Base-by-base conservation (phyloP, 2,888 invertebrate genomes). In the Aleiodes alternator region DNA sequence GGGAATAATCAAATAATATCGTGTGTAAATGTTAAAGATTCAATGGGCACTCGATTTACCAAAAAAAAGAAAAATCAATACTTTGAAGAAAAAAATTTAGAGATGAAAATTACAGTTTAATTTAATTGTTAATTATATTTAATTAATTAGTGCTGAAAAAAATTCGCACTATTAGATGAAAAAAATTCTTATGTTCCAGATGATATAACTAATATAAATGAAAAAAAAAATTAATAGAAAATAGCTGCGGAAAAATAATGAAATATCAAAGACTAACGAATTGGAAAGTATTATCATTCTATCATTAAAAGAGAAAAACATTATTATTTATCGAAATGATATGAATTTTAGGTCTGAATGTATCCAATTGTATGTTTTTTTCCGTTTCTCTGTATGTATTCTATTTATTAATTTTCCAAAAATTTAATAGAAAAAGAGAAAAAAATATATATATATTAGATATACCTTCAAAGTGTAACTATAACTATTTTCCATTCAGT, bases 201-300 rank as follows among this genome's bases (percentile, higher is more conserved):
- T 79, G 79, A 78, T 82, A 85, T 82, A 80, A 82, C 68, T 50
- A 82, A 83, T 84, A 53, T 9, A 53, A n/a, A 50, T 51, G 31
- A 51, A 29, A 29, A 51, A 29, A 29, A 51, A 23, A 23, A 23
- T 23, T 48, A 31, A 68, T n/a, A 68, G 31, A 68, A 11, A 31
- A 11, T 11, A 59, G 31, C n/a, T n/a, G n/a, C n/a, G 31, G 12
- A 34, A 59, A 59, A 59, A 34, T 4, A 68, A 34, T 34, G 1
- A 84, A 85, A 80, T 84, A 81, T 86, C 80, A 84, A 83, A 88
- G 87, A 87, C 87, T 88, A 85, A 85, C 83, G 81, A 82, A 86
- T 84, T 81, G 82, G 83, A 84, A 85, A 84, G 84, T 84, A 85
- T 84, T 82, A 82, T 82, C 83, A 79, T 82, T 83, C 81, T 82